Evolutionary conservation across 2,888 invertebrate genomes (phyloP).

Genomic region (Antheraea yamamai): DNA sequence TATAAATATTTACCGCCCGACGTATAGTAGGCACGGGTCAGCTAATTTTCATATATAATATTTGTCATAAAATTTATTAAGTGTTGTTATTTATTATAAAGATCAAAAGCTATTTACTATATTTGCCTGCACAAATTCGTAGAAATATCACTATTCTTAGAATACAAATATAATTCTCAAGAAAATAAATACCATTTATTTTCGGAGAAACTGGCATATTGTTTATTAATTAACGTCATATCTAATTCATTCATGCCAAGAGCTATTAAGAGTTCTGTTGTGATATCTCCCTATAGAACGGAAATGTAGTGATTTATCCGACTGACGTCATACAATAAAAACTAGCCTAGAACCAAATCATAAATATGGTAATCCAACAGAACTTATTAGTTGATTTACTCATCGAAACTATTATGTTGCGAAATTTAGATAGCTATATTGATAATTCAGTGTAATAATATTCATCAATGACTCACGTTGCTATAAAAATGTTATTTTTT

Average conservation of each 20-base stretch:
- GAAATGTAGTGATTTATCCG: background rate
- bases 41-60: background rate
- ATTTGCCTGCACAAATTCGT: background rate
- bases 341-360: background rate
- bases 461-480: background rate
- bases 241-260: background rate
- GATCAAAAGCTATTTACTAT: background rate
- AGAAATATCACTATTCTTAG: background rate
- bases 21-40: no score
- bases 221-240: conserved; percentile 6
- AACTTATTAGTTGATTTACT: background rate
- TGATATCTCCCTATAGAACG: background rate
- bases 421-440: background rate
- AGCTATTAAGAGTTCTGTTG: background rate
- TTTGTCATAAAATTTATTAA: background rate
- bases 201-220: background rate
- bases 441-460: background rate
- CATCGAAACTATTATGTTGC: background rate
- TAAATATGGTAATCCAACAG: background rate
- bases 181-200: background rate
- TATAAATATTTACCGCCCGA: no score
- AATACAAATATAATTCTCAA: background rate
- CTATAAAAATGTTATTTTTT: conserved; percentile 21
- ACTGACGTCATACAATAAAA: background rate
- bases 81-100: background rate